These are phyloP conservation scores for Drosophila persimilis DNA, from an alignment of 1,140 invertebrate genomes.

Conservation along the genomic window DNA sequence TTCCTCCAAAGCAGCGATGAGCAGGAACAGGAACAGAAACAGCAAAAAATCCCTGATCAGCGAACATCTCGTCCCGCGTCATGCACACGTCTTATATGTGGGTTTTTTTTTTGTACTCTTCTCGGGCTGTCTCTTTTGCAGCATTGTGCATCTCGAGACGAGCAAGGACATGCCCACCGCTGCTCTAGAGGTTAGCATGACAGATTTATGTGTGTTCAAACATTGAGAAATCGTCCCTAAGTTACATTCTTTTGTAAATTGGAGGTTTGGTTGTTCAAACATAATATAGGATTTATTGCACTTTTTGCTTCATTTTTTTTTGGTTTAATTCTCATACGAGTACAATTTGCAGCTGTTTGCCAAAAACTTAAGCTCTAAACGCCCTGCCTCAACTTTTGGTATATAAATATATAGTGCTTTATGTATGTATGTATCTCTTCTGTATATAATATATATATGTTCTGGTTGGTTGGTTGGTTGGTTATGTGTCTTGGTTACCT, in stretches of 20 bases:
- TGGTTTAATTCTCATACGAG: constrained; percentile 53
- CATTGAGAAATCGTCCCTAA: too few relatives aligned
- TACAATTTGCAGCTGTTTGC: constrained; percentile 51
- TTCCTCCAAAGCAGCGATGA: too few relatives aligned
- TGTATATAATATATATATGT: constrained; percentile 45
- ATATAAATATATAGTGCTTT: constrained; percentile 67
- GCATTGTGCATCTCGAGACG: too few relatives aligned
- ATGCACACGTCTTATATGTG: too few relatives aligned
- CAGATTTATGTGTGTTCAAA: too few relatives aligned
- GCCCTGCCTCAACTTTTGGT: constrained; percentile 40
- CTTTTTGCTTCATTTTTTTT: constrained; percentile 49
- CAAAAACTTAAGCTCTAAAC: constrained; percentile 52
- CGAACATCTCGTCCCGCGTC: too few relatives aligned
- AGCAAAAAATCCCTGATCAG: too few relatives aligned
- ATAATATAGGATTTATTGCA: constrained; percentile 66
- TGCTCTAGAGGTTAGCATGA: too few relatives aligned
- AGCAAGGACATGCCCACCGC: too few relatives aligned
- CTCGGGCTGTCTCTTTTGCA: too few relatives aligned
- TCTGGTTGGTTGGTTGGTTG: constrained; percentile 4
- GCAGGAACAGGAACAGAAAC: too few relatives aligned
- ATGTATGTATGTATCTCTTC: constrained; percentile 55
- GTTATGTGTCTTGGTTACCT: constrained; percentile 62
- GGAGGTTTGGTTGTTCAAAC: constrained; percentile 37
- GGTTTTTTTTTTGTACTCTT: too few relatives aligned
- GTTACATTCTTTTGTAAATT: constrained; percentile 34